Percentiles rank a stretch among this genome's conserved stretches.
Evolutionary conservation across 2,888 invertebrate genomes (phyloP).

Genomic region (Scaeva pyrastri): DNA sequence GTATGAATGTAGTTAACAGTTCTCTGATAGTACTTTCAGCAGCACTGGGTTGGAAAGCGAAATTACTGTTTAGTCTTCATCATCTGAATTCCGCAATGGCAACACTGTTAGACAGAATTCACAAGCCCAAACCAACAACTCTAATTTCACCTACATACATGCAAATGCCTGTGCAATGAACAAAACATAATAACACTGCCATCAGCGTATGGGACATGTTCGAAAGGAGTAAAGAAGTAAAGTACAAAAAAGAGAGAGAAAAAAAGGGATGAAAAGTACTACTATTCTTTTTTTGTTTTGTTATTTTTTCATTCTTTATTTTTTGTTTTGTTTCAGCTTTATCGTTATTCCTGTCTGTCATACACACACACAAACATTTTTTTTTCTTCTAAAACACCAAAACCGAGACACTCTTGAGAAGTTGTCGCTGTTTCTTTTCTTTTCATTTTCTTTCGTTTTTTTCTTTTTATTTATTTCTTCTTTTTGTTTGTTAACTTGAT

Average conservation of each 20-base stretch:
- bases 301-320: conserved; percentile 49
- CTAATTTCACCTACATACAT: conserved; percentile 49
- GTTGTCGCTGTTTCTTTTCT: conserved; percentile 56
- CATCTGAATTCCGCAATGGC: conserved; percentile 15
- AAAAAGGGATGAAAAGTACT: conserved; percentile 47
- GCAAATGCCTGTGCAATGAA: conserved; percentile 59
- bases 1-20: too few species aligned
- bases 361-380: background rate
- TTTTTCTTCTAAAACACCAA: conserved; percentile 24
- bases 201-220: background rate
- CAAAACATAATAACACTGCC: conserved; percentile 55
- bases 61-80: too few species aligned
- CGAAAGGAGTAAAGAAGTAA: conserved; percentile 14
- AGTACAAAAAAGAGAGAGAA: conserved; percentile 10
- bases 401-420: conserved; percentile 59
- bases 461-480: conserved; percentile 13
- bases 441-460: background rate
- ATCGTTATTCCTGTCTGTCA: conserved; percentile 34
- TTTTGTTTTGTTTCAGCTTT: background rate
- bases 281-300: conserved; percentile 54
- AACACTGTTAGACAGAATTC: conserved; percentile 28
- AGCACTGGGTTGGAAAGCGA: too few species aligned
- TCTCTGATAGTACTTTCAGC: too few species aligned
- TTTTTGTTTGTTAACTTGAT: conserved; percentile 25
- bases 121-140: conserved; percentile 19